phyloP scores from a whole-genome alignment of 2,797 vertebrate species.

The Micrastur ruficollis region DNA sequence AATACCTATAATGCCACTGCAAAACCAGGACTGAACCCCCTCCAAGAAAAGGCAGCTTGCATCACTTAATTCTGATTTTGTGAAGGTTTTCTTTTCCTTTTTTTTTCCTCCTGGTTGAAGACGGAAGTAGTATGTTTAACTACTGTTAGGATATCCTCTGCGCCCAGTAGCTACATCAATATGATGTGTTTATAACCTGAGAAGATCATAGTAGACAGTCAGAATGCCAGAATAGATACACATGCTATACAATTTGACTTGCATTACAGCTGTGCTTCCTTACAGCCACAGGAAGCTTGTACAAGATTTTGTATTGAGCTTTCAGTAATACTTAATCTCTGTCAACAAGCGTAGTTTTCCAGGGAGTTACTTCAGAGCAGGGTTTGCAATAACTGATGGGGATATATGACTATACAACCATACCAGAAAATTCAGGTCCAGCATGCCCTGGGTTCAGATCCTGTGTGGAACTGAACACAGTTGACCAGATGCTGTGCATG shows the following conservation, averaged over 20 bases:
- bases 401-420: neutral
- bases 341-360: neutral
- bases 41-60: neutral
- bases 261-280: neutral
- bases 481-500: neutral
- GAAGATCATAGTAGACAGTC: neutral
- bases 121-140: neutral
- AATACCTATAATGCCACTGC: neutral
- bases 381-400: neutral
- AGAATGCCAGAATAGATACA: neutral
- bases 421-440: neutral
- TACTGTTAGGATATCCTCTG: neutral
- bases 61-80: neutral
- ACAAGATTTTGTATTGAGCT: neutral
- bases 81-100: neutral
- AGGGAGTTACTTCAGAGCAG: neutral
- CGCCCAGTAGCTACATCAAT: neutral
- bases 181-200: neutral
- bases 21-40: neutral
- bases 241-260: neutral
- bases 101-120: neutral
- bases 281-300: neutral
- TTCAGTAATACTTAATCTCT: neutral
- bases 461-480: neutral
- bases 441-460: neutral